Base-by-base conservation (phyloP, 2,888 invertebrate genomes). In the Odontocolon sp. region DNA sequence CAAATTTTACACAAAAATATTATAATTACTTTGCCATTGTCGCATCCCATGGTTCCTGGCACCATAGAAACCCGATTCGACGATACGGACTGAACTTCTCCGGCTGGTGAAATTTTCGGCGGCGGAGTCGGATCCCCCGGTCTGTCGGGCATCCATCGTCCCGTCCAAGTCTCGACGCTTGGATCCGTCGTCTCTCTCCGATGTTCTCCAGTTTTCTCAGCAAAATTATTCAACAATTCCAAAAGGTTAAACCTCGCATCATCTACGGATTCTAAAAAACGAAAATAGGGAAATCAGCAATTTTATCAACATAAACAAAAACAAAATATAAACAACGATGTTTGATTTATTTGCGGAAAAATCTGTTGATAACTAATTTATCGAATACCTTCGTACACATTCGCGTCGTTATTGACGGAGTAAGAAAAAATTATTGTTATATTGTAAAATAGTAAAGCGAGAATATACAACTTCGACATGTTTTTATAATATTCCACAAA, bases 21-120 rank as follows among this genome's bases (percentile, higher is more conserved):
- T 45, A n/a, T 26, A 72, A 78, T 84, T 89, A 95, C 95, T 89
- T 93, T 92, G 54, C 92, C 95, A 91, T 95, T 93, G 87, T 95
- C 95, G 87, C 95, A 95, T 0, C 89, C 79, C 0, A 84, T 77
- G 59, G 90, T 89, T 23, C 90, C 82, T 33, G 91, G 87, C 1
- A 94, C 94, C 94, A 94, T 94, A 77, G 89, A 87, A 18, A 93
- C 88, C 16, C 91, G 90, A 82, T 92, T 91, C 61, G 89, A 2
- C 1, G 16, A 9, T 0, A 5, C 45, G 0, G 6, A 8, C 0
- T 8, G 6, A 9, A 9, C 3, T 63, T 56, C 80, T 59, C 28
- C 38, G 68, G 79, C 57, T 74, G 80, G 82, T 2, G 78, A 74
- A 21, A 87, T 64, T 72, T 86, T 85, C 8, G 87, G 84, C 0